Base-by-base conservation (phyloP, 23 tunicate genomes). In the Halocynthia aurantium region DNA sequence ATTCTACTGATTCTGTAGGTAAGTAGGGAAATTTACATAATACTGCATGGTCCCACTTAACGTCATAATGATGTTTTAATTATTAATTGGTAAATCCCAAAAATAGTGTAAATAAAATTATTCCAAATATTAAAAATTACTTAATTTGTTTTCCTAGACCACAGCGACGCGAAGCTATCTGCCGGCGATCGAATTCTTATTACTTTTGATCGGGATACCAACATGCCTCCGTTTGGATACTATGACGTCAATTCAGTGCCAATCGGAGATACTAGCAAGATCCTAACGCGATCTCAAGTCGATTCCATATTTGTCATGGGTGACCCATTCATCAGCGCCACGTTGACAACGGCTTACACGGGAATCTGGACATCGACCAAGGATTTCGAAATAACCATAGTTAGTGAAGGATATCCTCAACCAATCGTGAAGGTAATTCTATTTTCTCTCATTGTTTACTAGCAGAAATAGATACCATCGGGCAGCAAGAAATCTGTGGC, bases 181-280 rank as follows among this genome's bases (percentile, higher is more conserved):
- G 72, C 78, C 21, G 85, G 85, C 12, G 85, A 81, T 58, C 52
- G 22, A 51, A 72, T 81, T 44, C 21, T 6, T 10, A 61, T 81
- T 21, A 10, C 63, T 13, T 81, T 81, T 62, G 78, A 81, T 70
- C 55, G 65, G 8, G 78, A 72, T 12, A 81, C 85, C 20, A 81
- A 72, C 62, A 81, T 72, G 85, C 78, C 85, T 15, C 85, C 85
- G 11, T 80, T 80, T 6, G 84, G 84, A 69, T 80, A 80, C 57
- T 80, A 80, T 51, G 71, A 81, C 85, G 44, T 31, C 44, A 40
- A 21, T 57, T 61, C n/a, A 6, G 69, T 61, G 50, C 85, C 78
- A 10, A 20, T 57, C 13, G 85, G 78, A 8, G 44, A 77, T 0
- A 22, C 66, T 7, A 71, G 71, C n/a, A 81, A 72, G 67, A 57